Percentiles rank a stretch among this genome's conserved stretches.
Conservation (phyloP, 2,797 vertebrate species). For the Hirundo rustica region DNA sequence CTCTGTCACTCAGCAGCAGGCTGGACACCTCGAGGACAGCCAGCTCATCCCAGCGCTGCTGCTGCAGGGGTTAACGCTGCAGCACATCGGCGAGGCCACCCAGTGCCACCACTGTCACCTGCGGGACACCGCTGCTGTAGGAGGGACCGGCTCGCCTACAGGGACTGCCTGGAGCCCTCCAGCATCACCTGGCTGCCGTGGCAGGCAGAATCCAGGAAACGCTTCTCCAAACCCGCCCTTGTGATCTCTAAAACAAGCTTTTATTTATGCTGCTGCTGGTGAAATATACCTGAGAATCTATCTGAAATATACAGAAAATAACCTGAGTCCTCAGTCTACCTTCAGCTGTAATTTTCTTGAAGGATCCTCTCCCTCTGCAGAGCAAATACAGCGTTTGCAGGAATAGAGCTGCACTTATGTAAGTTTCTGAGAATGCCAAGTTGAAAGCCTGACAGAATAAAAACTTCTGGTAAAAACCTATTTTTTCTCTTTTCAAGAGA, state of each 20-base stretch:
- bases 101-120: neutral
- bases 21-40: neutral
- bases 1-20: neutral
- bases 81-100: neutral
- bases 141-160: neutral
- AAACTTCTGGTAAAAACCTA: conserved; percentile 1
- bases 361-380: conserved; percentile 32
- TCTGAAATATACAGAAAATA: neutral
- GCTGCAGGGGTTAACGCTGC: neutral
- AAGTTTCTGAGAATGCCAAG: conserved; percentile 37
- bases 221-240: neutral
- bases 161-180: neutral
- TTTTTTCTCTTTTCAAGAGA: conserved; percentile 32
- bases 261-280: neutral
- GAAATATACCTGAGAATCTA: neutral
- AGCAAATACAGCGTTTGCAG: conserved; percentile 19
- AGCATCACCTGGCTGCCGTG: neutral
- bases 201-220: neutral
- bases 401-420: conserved; percentile 33
- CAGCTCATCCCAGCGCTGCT: neutral
- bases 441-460: conserved; percentile 8
- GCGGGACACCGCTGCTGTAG: fast-evolving
- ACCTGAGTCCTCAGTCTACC: neutral
- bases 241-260: neutral
- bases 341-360: neutral